phyloP scores from a whole-genome alignment of 1,140 invertebrate species.

The Araneus ventricosus region DNA sequence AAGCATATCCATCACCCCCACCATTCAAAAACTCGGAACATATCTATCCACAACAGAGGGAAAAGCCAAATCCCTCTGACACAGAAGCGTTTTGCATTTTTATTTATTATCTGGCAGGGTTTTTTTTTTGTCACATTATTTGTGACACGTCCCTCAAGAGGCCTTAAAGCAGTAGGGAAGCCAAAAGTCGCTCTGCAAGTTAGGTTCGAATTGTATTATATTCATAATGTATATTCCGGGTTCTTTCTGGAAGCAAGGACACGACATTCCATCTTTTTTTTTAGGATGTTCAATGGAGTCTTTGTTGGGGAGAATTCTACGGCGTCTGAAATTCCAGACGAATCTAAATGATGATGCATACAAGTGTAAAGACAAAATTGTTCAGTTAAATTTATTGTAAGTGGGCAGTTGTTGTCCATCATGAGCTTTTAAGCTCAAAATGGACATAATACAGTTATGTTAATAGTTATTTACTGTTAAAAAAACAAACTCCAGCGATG shows the following conservation, averaged over 20 bases:
- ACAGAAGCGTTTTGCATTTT: too few relatives aligned
- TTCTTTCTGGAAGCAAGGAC: background rate
- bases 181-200: background rate
- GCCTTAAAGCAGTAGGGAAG: background rate
- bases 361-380: too few relatives aligned
- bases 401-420: too few relatives aligned
- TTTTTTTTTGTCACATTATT: background rate
- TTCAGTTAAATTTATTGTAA: too few relatives aligned
- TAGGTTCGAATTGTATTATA: background rate
- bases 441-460: too few relatives aligned
- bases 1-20: background rate
- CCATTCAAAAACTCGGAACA: background rate
- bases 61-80: background rate
- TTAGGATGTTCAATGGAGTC: background rate
- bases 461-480: too few relatives aligned
- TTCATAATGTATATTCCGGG: background rate
- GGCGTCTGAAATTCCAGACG: background rate
- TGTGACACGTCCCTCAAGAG: background rate
- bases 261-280: background rate
- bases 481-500: too few relatives aligned
- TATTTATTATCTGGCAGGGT: too few relatives aligned
- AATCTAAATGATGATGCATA: background rate
- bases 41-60: background rate
- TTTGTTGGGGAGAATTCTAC: background rate
- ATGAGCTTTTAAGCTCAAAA: too few relatives aligned